These are phyloP conservation scores for Pyralis farinalis DNA, from an alignment of 2,888 invertebrate genomes.

Conservation along the genomic window DNA sequence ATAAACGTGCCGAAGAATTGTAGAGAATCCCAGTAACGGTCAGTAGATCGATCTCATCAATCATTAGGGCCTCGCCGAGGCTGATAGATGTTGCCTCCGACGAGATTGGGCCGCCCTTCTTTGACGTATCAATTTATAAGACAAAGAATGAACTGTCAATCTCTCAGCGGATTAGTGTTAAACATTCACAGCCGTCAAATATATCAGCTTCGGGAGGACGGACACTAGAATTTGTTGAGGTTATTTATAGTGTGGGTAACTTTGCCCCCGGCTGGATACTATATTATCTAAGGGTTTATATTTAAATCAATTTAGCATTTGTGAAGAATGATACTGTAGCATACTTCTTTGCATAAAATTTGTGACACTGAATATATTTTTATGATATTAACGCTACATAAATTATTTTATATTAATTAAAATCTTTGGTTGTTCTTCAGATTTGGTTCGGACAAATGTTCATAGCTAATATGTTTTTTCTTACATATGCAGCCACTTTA, in stretches of 20 bases:
- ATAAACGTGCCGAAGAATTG: slow-evolving; percentile 29
- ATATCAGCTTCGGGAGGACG: neutral
- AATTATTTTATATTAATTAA: too few species aligned
- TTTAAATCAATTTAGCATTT: too few species aligned
- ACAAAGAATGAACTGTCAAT: slow-evolving; percentile 68
- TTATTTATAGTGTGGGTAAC: neutral
- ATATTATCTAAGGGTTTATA: too few species aligned
- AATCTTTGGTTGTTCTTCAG: too few species aligned
- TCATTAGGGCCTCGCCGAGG: slow-evolving; percentile 49
- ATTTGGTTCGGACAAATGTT: too few species aligned
- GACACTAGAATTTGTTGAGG: neutral
- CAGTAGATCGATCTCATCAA: slow-evolving; percentile 59
- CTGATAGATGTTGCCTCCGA: slow-evolving; percentile 58
- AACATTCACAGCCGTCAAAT: slow-evolving; percentile 26
- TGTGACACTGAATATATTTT: too few species aligned
- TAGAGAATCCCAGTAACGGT: slow-evolving; percentile 28
- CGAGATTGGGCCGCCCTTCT: slow-evolving; percentile 58
- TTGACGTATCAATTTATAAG: slow-evolving; percentile 77
- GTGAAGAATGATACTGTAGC: too few species aligned
- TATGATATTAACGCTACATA: too few species aligned
- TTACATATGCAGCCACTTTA: too few species aligned
- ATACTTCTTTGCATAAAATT: too few species aligned
- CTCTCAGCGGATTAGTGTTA: slow-evolving; percentile 47
- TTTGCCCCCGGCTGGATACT: too few species aligned
- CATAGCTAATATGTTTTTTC: too few species aligned